These are phyloP conservation scores for Leucopsar rothschildi DNA, from an alignment of 2,113 vertebrate species.

Conservation along the genomic window DNA sequence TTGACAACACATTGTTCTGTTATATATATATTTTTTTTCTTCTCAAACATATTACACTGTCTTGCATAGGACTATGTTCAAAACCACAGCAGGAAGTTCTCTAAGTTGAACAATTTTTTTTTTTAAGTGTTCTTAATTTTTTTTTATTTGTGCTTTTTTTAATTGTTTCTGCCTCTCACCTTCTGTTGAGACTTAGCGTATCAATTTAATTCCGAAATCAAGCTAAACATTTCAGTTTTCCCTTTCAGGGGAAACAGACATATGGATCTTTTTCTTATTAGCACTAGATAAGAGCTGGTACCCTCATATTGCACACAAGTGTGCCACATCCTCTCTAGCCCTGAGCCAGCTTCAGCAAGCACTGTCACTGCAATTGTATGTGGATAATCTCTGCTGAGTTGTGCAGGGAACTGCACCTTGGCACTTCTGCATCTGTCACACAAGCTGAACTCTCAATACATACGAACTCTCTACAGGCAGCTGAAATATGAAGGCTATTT, in stretches of 20 bases:
- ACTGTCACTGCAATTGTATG: background rate
- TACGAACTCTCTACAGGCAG: background rate
- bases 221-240: background rate
- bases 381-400: background rate
- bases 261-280: background rate
- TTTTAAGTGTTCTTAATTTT: background rate
- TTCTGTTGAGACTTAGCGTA: background rate
- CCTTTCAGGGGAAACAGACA: background rate
- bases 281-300: background rate
- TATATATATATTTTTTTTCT: background rate
- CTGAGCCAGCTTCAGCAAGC: background rate
- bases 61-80: background rate
- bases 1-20: background rate
- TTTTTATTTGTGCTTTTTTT: background rate
- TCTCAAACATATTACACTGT: background rate
- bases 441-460: background rate
- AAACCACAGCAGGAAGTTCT: background rate
- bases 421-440: background rate
- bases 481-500: background rate
- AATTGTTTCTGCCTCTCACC: background rate
- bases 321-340: background rate
- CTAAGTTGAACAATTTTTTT: background rate
- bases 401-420: background rate
- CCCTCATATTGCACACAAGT: background rate
- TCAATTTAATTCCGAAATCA: background rate